Evolutionary conservation across 2,113 vertebrate genomes (phyloP).

Genomic region (Psephotus haematonotus): DNA sequence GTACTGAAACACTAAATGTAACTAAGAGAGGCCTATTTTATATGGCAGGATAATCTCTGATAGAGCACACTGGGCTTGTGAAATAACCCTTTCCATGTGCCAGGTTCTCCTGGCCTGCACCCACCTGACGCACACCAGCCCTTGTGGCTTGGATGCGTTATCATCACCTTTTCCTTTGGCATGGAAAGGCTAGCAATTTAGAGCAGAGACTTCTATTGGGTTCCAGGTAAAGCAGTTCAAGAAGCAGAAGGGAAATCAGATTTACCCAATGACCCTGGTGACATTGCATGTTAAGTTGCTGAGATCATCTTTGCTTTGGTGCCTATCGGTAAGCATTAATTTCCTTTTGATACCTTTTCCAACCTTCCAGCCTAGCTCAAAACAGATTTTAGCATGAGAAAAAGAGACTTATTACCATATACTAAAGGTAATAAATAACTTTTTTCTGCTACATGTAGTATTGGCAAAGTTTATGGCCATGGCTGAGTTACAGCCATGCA

Average conservation of each 20-base stretch:
- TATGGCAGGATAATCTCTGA: background rate
- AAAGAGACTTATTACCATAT: background rate
- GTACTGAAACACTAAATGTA: background rate
- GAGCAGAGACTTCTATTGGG: background rate
- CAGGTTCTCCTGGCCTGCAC: accelerated
- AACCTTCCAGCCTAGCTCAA: background rate
- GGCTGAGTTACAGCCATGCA: background rate
- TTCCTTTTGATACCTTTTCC: background rate
- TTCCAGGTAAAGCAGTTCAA: background rate
- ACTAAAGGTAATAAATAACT: background rate
- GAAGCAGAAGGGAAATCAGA: background rate
- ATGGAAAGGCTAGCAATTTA: no score
- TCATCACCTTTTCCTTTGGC: background rate
- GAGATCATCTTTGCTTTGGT: background rate
- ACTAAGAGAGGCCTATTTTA: background rate
- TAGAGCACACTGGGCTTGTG: background rate
- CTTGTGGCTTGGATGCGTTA: accelerated
- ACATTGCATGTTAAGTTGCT: background rate
- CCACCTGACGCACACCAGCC: background rate
- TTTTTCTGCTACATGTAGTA: background rate
- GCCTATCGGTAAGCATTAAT: background rate
- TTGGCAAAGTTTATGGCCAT: background rate
- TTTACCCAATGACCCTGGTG: background rate
- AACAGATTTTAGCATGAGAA: background rate
- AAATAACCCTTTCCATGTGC: background rate